phyloP scores from a whole-genome alignment of 2,113 vertebrate species.

The Trochalopteron elliotii region DNA sequence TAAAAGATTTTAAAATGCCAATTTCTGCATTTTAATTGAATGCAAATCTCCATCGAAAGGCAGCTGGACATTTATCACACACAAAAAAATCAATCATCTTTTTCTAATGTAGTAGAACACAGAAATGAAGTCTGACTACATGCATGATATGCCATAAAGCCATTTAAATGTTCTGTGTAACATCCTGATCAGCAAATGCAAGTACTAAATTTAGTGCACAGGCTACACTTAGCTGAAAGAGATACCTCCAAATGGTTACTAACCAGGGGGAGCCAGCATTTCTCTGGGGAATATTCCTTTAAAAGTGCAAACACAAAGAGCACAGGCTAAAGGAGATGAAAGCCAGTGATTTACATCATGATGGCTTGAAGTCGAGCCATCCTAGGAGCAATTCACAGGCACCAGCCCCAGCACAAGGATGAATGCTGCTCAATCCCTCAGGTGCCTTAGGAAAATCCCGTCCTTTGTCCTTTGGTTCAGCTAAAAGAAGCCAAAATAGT shows the following conservation, averaged over 20 bases:
- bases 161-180: slow-evolving; percentile 10
- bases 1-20: neutral
- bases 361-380: neutral
- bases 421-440: neutral
- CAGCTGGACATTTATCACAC: neutral
- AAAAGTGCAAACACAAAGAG: slow-evolving; percentile 30
- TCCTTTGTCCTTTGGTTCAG: neutral
- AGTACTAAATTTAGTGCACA: slow-evolving; percentile 26
- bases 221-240: slow-evolving; percentile 47
- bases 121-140: neutral
- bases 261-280: neutral
- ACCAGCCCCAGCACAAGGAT: neutral
- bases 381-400: neutral
- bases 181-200: slow-evolving; percentile 1
- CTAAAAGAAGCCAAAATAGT: neutral
- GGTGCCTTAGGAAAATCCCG: slow-evolving; percentile 23
- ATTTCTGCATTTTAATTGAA: neutral
- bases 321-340: slow-evolving; percentile 1
- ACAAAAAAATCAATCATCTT: neutral
- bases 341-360: slow-evolving; percentile 9
- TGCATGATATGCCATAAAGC: neutral
- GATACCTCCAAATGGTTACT: slow-evolving; percentile 20
- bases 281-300: slow-evolving; percentile 27
- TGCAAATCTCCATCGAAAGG: neutral
- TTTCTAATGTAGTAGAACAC: neutral